Percentiles rank a stretch among this genome's conserved stretches.
Conservation (phyloP, 2,113 vertebrate species). For the Pogona vitticeps region DNA sequence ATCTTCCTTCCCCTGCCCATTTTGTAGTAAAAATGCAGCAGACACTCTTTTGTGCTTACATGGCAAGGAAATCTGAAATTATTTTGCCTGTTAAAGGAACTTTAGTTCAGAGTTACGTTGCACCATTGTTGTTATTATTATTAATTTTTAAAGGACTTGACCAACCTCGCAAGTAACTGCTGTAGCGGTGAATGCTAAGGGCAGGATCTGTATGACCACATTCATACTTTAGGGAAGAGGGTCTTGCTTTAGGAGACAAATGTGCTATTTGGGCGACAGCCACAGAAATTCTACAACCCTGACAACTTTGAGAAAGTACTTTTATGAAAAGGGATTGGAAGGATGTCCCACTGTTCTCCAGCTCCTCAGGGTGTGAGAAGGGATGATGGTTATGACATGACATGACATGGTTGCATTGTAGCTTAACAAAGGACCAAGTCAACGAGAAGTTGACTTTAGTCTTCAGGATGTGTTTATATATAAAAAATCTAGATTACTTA, state of each 20-base stretch:
- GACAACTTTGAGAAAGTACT: not conserved
- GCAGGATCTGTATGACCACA: no score
- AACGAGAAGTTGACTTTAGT: not conserved
- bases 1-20: not conserved
- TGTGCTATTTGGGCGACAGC: not conserved
- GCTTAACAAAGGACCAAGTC: not conserved
- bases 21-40: slow-evolving; percentile 33
- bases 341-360: not conserved
- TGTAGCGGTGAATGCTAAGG: not conserved
- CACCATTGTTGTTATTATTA: no score
- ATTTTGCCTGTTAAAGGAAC: slow-evolving; percentile 44
- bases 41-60: slow-evolving; percentile 34
- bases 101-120: slow-evolving; percentile 32
- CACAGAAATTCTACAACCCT: no score
- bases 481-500: no score
- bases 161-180: not conserved
- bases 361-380: not conserved
- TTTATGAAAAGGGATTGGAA: not conserved
- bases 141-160: not conserved
- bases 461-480: not conserved
- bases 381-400: not conserved
- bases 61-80: slow-evolving; percentile 42
- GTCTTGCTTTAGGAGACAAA: not conserved
- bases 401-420: no score
- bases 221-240: not conserved